A percentile compares a stretch with the other conserved stretches of the same genome.
phyloP scores from a whole-genome alignment of 2,888 invertebrate genomes.

The Morinoia aosen region DNA sequence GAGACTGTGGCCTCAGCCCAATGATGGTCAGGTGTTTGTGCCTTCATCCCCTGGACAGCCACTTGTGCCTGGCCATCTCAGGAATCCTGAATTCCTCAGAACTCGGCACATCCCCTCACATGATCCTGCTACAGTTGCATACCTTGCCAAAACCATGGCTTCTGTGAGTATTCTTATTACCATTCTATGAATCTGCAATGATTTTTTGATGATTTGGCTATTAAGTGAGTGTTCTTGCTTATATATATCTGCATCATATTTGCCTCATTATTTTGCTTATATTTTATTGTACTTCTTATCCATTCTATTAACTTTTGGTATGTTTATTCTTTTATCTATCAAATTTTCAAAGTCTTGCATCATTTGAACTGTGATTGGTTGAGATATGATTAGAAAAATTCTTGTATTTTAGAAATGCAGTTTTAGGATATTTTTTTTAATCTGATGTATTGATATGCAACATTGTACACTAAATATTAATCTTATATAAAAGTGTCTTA shows the following conservation, averaged over 20 bases:
- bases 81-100: not conserved
- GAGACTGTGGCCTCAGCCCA: conserved; percentile 37
- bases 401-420: not conserved
- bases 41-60: conserved; percentile 38
- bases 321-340: not conserved
- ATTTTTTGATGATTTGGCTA: not conserved
- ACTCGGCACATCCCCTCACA: not conserved
- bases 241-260: not conserved
- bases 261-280: not conserved
- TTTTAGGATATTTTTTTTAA: no score
- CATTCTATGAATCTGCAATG: not conserved
- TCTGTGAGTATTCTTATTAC: conserved; percentile 5
- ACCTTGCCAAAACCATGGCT: conserved; percentile 34
- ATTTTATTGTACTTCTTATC: not conserved
- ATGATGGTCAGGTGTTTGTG: conserved; percentile 48
- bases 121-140: not conserved
- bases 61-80: conserved; percentile 7
- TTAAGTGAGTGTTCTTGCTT: not conserved
- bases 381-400: not conserved
- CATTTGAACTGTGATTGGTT: not conserved
- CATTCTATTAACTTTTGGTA: not conserved
- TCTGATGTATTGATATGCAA: not conserved
- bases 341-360: not conserved
- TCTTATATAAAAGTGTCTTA: not conserved
- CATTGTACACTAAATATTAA: not conserved